Conservation (phyloP, 2,888 invertebrate genomes). For the Xestia ashworthii region DNA sequence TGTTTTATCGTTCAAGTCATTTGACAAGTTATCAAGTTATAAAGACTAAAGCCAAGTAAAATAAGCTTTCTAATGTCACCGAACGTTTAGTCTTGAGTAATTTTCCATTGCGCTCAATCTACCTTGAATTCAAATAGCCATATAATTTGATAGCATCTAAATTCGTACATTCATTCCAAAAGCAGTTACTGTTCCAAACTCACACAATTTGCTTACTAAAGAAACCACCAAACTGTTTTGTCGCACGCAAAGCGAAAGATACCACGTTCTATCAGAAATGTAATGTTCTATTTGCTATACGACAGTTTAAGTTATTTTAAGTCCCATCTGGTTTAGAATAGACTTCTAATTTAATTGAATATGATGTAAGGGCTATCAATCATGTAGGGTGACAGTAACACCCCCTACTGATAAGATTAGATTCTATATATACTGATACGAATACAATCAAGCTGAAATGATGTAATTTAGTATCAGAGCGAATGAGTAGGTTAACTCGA, state of each 20-base stretch:
- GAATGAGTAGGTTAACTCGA: neutral
- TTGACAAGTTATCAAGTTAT: neutral
- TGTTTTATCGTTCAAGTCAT: neutral
- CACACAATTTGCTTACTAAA: conserved; percentile 63
- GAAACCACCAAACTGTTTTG: conserved; percentile 65
- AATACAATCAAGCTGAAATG: conserved; percentile 11
- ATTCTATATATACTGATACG: neutral
- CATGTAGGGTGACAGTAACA: neutral
- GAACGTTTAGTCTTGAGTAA: conserved; percentile 26
- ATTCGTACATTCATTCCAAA: conserved; percentile 58
- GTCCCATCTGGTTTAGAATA: conserved; percentile 5
- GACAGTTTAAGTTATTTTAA: conserved; percentile 41
- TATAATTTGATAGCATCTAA: conserved; percentile 62
- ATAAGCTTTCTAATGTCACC: conserved; percentile 10
- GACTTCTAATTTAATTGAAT: conserved; percentile 20
- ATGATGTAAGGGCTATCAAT: neutral
- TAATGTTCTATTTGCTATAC: conserved; percentile 46
- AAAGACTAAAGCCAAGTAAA: neutral
- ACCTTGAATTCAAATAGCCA: conserved; percentile 57
- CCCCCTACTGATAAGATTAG: neutral
- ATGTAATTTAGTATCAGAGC: neutral
- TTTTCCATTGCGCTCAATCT: conserved; percentile 40
- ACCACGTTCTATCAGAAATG: conserved; percentile 55
- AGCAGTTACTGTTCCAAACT: conserved; percentile 58
- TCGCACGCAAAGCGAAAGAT: conserved; percentile 60